Conservation (phyloP, 2,888 invertebrate species). For the Conistra vaccinii region DNA sequence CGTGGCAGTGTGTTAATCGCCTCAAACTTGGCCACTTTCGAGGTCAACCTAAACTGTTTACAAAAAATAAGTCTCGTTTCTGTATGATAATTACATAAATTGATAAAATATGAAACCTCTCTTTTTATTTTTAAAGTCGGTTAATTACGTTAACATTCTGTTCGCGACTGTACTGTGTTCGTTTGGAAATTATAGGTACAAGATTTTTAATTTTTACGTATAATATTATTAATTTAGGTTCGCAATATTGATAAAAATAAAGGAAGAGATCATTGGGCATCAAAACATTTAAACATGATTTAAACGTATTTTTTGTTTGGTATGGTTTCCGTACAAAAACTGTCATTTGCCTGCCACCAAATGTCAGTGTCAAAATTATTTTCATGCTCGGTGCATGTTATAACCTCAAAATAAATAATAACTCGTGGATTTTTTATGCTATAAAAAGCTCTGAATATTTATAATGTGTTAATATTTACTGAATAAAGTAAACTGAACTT, state of each 20-base stretch:
- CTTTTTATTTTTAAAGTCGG: not conserved
- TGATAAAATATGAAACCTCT: not conserved
- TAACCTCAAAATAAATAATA: slow-evolving; percentile 62
- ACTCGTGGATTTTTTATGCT: slow-evolving; percentile 46
- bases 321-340: slow-evolving; percentile 9
- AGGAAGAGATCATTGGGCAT: too few species aligned
- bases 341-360: slow-evolving; percentile 2
- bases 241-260: not conserved
- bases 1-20: too few species aligned
- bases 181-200: slow-evolving; percentile 9
- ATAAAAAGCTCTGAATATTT: not conserved
- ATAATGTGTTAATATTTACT: not conserved
- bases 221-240: too few species aligned
- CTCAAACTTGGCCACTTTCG: not conserved
- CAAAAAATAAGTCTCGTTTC: not conserved
- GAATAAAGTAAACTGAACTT: not conserved
- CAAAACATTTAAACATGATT: too few species aligned
- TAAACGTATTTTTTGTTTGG: not conserved
- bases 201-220: not conserved
- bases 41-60: not conserved
- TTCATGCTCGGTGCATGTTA: slow-evolving; percentile 31
- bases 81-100: not conserved
- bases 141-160: too few species aligned
- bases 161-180: not conserved
- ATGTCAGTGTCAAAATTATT: slow-evolving; percentile 31